Evolutionary conservation across 2,113 vertebrate genomes (phyloP), one percentile per base, ranked within the genome.

Genomic region (Phalacrocorax pelagicus): DNA sequence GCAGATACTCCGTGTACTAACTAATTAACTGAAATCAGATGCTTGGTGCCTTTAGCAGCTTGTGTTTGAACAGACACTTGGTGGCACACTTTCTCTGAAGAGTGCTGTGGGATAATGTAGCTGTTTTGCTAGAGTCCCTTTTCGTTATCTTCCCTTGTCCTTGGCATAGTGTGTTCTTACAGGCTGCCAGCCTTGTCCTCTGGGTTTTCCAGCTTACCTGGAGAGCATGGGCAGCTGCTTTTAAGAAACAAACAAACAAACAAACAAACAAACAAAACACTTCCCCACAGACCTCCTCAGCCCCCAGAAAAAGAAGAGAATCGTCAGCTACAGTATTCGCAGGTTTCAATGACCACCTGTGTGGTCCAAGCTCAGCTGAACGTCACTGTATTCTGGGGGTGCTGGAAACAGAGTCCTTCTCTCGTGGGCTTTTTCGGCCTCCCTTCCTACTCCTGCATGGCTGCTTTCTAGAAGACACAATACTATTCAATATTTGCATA

Each of bases 81-180:
- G 92, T 96, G 96, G 94, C 96, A 96, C 80, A 79, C 92, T 97
- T 96, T 94, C 86, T 86, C 95, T 91, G 86, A 81, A n/a, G 52
- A 89, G 81, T 40, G 58, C 70, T 38, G 18, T 30, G 46, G 46
- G 49, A 89, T 65, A 42, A 36, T 1, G 7, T 8, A n/a, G 51
- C 23, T 67, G 34, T 79, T 81, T 83, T 88, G 29, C 81, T 44
- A 10, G 22, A 34, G 12, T 59, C 26, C 5, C 42, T 71, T 90
- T 77, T 44, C 24, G 29, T 62, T 78, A 23, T 26, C 30, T 55
- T 66, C 34, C 40, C 47, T 82, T 11, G 36, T 61, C 70, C 49
- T 82, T 70, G 83, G 44, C 8, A 12, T n/a, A 51, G 4, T 46
- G 34, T 70, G 59, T 36, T 78, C 10, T 3, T 40, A n/a, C 15